phyloP scores from a whole-genome alignment of 35 echinoderm and acorn worm genomes.

The Lytechinus pictus region DNA sequence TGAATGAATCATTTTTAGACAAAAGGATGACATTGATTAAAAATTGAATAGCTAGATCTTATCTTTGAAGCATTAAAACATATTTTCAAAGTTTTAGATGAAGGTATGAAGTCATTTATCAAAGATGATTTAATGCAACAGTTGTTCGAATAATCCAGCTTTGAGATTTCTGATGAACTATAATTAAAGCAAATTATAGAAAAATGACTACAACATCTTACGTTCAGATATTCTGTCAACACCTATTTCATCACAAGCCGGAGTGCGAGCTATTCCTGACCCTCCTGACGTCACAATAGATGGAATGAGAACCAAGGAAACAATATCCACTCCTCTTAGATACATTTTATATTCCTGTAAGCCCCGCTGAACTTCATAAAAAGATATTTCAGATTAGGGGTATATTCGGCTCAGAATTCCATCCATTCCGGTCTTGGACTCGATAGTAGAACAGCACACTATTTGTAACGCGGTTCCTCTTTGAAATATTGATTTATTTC shows the following conservation, averaged over 20 bases:
- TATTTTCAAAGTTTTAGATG: no score
- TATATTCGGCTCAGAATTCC: background rate
- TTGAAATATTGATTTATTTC: background rate
- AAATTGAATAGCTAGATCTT: no score
- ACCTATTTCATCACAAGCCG: background rate
- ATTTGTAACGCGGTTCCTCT: background rate
- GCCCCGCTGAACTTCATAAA: background rate
- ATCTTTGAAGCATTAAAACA: no score
- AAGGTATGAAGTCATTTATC: no score
- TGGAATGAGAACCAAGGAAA: background rate
- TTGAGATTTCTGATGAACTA: no score
- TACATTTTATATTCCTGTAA: background rate
- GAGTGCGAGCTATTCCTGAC: background rate
- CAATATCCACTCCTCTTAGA: background rate
- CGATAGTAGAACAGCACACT: background rate
- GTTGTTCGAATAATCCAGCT: no score
- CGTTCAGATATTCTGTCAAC: background rate
- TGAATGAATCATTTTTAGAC: no score
- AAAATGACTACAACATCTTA: background rate
- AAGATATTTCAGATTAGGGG: background rate
- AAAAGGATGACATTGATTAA: no score
- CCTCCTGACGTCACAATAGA: background rate
- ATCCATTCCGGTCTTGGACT: background rate
- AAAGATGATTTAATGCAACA: no score
- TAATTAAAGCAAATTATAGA: background rate